Evolutionary conservation across 1,140 invertebrate species (phyloP).

Genomic region (Bombus vancouverensis): DNA sequence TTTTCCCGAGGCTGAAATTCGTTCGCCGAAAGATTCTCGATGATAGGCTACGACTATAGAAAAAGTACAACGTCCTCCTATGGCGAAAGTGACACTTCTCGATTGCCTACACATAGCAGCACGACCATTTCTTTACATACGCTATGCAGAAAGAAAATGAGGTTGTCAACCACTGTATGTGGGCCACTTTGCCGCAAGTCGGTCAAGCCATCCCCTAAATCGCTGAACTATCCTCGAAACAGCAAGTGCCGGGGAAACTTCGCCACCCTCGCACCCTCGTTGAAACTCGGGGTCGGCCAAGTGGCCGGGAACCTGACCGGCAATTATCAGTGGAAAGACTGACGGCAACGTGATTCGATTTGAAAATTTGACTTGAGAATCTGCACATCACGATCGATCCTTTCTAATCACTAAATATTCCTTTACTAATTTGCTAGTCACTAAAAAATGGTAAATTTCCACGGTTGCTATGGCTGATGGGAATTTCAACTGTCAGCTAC

Average conservation of each 20-base stretch:
- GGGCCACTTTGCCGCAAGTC: constrained; percentile 74
- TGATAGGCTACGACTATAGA: too few species aligned
- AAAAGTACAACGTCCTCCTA: background rate
- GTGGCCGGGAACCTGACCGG: constrained; percentile 66
- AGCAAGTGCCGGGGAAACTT: constrained; percentile 77
- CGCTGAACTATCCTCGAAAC: constrained; percentile 78
- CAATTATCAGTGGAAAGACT: constrained; percentile 66
- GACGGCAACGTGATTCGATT: constrained; percentile 1
- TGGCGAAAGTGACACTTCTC: background rate
- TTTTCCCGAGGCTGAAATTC: background rate
- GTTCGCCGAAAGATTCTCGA: background rate
- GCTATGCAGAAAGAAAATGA: background rate
- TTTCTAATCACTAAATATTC: background rate
- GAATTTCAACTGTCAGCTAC: background rate
- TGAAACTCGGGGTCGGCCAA: constrained; percentile 68
- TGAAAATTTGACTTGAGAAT: background rate
- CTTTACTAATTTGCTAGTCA: too few species aligned
- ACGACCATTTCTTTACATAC: background rate
- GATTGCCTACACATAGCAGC: background rate
- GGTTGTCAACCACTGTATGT: constrained; percentile 61
- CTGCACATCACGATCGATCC: constrained; percentile 6
- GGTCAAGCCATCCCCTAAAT: constrained; percentile 72
- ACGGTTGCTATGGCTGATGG: background rate
- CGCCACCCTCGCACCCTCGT: constrained; percentile 64
- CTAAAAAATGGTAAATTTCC: too few species aligned